These are phyloP conservation scores for Marmota flaviventris DNA, from an alignment of 2,113 vertebrate genomes.

Conservation along the genomic window DNA sequence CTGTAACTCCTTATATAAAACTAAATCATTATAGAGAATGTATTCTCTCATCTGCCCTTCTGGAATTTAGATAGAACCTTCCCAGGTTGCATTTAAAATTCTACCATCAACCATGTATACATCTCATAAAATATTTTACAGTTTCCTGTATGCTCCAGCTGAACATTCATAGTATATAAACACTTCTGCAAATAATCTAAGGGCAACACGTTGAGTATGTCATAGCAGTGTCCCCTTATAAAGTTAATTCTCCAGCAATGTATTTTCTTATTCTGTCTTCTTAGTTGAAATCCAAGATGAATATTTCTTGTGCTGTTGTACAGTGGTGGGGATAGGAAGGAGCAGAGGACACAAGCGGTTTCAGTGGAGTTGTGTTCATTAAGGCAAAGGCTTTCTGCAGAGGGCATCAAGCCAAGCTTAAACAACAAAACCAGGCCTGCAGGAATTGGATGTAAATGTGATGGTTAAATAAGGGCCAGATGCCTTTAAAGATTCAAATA, in stretches of 20 bases:
- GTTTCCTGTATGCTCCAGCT: constrained; percentile 84
- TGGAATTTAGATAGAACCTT: constrained; percentile 82
- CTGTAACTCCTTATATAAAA: constrained; percentile 64
- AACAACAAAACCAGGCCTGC: constrained; percentile 84
- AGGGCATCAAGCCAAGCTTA: constrained; percentile 83
- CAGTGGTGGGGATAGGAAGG: not conserved
- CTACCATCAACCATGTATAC: constrained; percentile 80
- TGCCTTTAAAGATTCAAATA: constrained; percentile 81
- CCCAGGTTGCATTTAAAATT: constrained; percentile 81
- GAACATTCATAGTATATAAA: constrained; percentile 88
- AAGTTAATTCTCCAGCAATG: constrained; percentile 66
- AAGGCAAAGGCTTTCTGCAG: constrained; percentile 83
- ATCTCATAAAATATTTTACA: constrained; percentile 87
- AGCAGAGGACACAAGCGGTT: constrained; percentile 4
- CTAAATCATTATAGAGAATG: constrained; percentile 24
- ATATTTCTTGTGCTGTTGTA: constrained; percentile 69
- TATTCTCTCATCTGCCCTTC: constrained; percentile 62
- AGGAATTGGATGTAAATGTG: constrained; percentile 86
- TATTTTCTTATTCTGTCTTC: constrained; percentile 78
- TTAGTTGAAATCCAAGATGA: constrained; percentile 65
- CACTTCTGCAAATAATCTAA: constrained; percentile 86
- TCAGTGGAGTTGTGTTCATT: constrained; percentile 75
- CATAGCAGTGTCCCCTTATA: constrained; percentile 67
- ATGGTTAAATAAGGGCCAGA: constrained; percentile 89
- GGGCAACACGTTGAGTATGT: constrained; percentile 82